These are phyloP conservation scores for Metopia argyrocephala DNA, from an alignment of 2,888 invertebrate species.

Conservation along the genomic window DNA sequence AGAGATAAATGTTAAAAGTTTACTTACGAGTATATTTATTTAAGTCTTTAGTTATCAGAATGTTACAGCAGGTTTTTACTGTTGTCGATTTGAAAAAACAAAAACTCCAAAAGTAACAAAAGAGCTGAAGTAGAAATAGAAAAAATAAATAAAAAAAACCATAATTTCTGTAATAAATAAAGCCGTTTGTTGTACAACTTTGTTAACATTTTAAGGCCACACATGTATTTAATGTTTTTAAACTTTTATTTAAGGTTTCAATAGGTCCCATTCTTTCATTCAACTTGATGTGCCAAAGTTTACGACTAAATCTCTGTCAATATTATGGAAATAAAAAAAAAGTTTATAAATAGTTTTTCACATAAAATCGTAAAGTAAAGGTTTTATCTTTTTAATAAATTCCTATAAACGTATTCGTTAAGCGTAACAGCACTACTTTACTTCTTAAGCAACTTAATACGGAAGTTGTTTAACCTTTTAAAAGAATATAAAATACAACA, in stretches of 20 bases:
- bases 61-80: background rate
- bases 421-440: background rate
- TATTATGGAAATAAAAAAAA: background rate
- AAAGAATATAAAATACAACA: too few relatives aligned
- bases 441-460: background rate
- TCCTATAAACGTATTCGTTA: background rate
- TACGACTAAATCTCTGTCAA: background rate
- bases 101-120: too few relatives aligned
- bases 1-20: constrained; percentile 48
- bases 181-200: constrained; percentile 8
- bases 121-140: background rate
- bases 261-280: background rate
- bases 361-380: background rate
- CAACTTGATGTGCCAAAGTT: background rate
- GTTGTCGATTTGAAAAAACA: background rate
- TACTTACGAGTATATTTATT: constrained; percentile 54
- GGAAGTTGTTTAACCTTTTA: background rate
- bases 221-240: constrained; percentile 23
- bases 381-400: background rate
- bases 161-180: constrained; percentile 44
- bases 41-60: constrained; percentile 8
- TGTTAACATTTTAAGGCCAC: constrained; percentile 33
- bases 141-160: constrained; percentile 4
- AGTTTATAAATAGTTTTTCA: background rate
- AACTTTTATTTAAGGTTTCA: background rate